These are phyloP conservation scores for Drosophila trichaetosa DNA, from an alignment of 2,888 invertebrate genomes.

Conservation along the genomic window DNA sequence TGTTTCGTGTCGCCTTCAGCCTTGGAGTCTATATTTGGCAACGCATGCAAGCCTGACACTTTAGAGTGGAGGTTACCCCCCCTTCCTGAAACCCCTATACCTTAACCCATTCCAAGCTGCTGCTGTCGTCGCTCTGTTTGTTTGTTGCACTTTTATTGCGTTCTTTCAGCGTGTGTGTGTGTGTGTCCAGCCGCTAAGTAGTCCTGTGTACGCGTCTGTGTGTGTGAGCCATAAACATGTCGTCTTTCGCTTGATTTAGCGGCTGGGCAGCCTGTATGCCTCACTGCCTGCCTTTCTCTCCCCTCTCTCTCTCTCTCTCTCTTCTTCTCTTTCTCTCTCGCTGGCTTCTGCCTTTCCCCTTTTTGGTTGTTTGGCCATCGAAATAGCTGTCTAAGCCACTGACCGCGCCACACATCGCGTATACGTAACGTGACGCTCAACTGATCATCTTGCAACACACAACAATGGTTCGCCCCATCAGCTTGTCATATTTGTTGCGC, in stretches of 20 bases:
- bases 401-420: conserved; percentile 63
- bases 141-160: conserved; percentile 83
- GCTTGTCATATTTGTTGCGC: conserved; percentile 50
- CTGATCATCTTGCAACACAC: conserved; percentile 30
- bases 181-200: conserved; percentile 66
- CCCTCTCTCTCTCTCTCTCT: neutral
- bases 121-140: conserved; percentile 59
- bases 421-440: conserved; percentile 67
- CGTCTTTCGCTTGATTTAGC: conserved; percentile 85
- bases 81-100: neutral
- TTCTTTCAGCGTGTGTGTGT: conserved; percentile 64
- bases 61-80: neutral
- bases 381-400: conserved; percentile 71
- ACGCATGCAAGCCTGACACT: conserved; percentile 72
- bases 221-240: conserved; percentile 84
- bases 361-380: conserved; percentile 39
- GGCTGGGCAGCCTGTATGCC: conserved; percentile 24
- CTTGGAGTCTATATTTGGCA: conserved; percentile 81
- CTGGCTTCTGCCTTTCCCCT: conserved; percentile 10
- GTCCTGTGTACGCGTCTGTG: conserved; percentile 47
- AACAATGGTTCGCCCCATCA: conserved; percentile 41
- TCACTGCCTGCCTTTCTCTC: neutral
- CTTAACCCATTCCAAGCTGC: conserved; percentile 8
- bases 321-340: neutral
- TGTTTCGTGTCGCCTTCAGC: conserved; percentile 76